Base-by-base conservation (phyloP, 2,888 invertebrate species). In the Drosophila recens region DNA sequence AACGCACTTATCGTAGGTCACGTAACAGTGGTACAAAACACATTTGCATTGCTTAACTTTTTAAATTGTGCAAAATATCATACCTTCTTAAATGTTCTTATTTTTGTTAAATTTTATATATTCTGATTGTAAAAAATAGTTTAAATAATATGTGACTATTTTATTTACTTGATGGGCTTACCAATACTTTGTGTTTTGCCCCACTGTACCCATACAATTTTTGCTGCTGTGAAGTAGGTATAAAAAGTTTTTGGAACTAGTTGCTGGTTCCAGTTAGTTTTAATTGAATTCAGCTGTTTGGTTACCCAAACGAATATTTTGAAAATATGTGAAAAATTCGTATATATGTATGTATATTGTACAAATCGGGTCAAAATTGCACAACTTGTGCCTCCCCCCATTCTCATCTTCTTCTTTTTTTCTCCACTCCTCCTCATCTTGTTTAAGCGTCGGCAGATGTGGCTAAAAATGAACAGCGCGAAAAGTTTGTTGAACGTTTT, bases 401-500 rank as follows among this genome's bases (percentile, higher is more conserved):
- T 43, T n/a, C 51, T 36, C 5, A 17, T 15, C 9, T 10, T 4
- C 33, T 30, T 15, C 33, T n/a, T 23, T 6, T 13, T 34, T 34
- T 11, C 49, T 17, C 3, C 52, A 1, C 20, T 5, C 9, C 6
- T 38, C 38, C 11, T 0, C 23, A 1, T 23, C n/a, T 34, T 2
- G 23, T 23, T 9, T 2, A 34, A 20, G 45, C 20, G 43, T 46
- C 15, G 46, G 36, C 46, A 51, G 73, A 59, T 67, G 67, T 64
- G 74, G 62, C 36, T 40, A 34, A 51, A 75, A 77, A 79, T 79
- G 58, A 77, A 75, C 77, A 71, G 69, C 65, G 62, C 51, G 45
- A 43, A 78, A 82, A 82, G 77, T 88, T 75, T 67, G 62, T 64
- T 72, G 87, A 87, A 67, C 86, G 85, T 58, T 86, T 86, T 88